Conservation (phyloP, 30 jellyfish, hydroid and myxozoan genomes). For the Aurelia aurita region DNA sequence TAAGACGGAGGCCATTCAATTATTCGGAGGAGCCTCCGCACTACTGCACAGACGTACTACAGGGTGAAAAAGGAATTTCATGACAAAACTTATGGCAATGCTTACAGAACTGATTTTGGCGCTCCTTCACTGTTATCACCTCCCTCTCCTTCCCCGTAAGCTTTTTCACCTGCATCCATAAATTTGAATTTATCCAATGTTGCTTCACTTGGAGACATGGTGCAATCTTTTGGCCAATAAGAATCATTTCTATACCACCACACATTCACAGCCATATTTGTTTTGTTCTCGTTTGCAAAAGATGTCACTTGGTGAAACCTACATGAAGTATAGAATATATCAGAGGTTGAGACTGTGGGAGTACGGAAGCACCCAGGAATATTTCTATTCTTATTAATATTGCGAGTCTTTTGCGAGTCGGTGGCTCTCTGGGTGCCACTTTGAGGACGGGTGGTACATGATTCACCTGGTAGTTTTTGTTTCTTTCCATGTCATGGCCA, state of each 20-base stretch:
- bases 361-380: too few species aligned
- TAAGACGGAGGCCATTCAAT: too few species aligned
- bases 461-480: too few species aligned
- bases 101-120: not conserved
- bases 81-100: not conserved
- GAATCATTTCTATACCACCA: conserved; percentile 76
- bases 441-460: too few species aligned
- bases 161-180: conserved; percentile 33
- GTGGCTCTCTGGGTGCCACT: too few species aligned
- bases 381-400: too few species aligned
- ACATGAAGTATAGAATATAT: not conserved
- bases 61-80: not conserved
- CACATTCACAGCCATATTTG: conserved; percentile 88
- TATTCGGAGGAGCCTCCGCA: too few species aligned
- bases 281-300: conserved; percentile 70
- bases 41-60: not conserved
- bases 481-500: too few species aligned
- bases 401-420: too few species aligned
- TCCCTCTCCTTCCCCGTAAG: conserved; percentile 8
- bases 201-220: conserved; percentile 72
- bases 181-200: conserved; percentile 71
- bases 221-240: conserved; percentile 75
- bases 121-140: conserved; percentile 8
- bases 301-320: conserved; percentile 98
- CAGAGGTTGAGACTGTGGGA: too few species aligned